A percentile compares a stretch with the other conserved stretches of the same genome.
These are phyloP conservation scores for Trissolcus brochymenae DNA, from an alignment of 2,888 invertebrate species.

Conservation along the genomic window DNA sequence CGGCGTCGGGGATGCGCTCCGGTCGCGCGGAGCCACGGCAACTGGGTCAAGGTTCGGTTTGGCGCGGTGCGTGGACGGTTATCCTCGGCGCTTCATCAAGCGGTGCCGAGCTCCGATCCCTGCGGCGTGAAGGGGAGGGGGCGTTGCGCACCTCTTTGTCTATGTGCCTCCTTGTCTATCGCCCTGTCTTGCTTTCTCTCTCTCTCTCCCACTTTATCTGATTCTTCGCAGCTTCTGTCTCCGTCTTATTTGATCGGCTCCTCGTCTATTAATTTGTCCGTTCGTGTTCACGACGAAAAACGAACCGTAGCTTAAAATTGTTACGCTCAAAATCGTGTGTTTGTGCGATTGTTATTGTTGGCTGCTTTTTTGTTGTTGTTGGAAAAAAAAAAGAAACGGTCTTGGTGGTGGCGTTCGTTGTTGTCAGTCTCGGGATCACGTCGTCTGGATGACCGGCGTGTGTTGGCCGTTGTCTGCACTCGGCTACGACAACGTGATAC, in stretches of 20 bases:
- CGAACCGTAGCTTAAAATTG: too few species aligned
- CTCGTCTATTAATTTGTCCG: background rate
- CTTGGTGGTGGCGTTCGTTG: background rate
- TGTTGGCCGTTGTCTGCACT: background rate
- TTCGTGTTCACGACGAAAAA: too few species aligned
- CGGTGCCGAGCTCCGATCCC: background rate
- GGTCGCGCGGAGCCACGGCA: constrained; percentile 61
- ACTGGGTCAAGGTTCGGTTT: constrained; percentile 66
- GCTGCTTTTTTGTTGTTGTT: too few species aligned
- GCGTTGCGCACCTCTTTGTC: constrained; percentile 25
- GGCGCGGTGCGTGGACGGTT: constrained; percentile 52
- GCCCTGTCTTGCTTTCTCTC: constrained; percentile 6
- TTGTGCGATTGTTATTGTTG: too few species aligned
- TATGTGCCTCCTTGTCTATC: constrained; percentile 19
- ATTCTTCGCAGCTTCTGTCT: background rate
- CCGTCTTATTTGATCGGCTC: constrained; percentile 2
- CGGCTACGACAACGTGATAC: too few species aligned
- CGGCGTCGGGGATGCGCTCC: constrained; percentile 46
- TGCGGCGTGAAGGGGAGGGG: constrained; percentile 9
- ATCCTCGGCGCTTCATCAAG: constrained; percentile 18
- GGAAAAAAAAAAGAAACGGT: too few species aligned
- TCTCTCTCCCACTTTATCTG: constrained; percentile 11
- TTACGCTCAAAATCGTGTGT: too few species aligned
- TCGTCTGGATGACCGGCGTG: constrained; percentile 15
- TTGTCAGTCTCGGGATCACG: constrained; percentile 17